Conservation (phyloP, 2,797 vertebrate species). For the Trachops cirrhosus region DNA sequence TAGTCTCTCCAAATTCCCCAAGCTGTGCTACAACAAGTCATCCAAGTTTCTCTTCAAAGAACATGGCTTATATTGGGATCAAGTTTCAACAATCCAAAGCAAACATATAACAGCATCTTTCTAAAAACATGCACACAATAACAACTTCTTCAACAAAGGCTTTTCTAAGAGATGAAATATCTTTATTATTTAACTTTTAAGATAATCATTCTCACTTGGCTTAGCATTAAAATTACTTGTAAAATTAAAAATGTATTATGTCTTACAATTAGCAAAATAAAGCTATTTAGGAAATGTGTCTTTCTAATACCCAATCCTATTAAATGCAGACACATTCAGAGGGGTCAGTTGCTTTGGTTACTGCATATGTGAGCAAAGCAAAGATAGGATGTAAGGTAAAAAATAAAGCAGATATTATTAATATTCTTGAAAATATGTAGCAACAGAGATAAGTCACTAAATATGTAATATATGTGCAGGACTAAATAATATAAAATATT, state of each 20-base stretch:
- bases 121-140: neutral
- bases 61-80: neutral
- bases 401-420: neutral
- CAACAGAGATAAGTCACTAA: neutral
- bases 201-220: neutral
- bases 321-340: neutral
- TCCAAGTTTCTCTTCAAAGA: constrained; percentile 35
- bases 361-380: neutral
- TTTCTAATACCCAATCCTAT: neutral
- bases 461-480: neutral
- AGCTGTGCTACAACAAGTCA: neutral
- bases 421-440: neutral
- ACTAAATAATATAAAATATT: neutral
- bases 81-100: constrained; percentile 10
- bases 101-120: neutral
- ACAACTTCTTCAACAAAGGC: neutral
- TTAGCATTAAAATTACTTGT: neutral
- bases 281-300: neutral
- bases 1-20: neutral
- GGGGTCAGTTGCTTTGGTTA: neutral
- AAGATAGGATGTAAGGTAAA: neutral
- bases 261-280: neutral
- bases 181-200: neutral
- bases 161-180: neutral
- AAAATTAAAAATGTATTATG: neutral